These are phyloP conservation scores for Melikaiella ostensackeni DNA, from an alignment of 2,888 invertebrate species.

Conservation along the genomic window DNA sequence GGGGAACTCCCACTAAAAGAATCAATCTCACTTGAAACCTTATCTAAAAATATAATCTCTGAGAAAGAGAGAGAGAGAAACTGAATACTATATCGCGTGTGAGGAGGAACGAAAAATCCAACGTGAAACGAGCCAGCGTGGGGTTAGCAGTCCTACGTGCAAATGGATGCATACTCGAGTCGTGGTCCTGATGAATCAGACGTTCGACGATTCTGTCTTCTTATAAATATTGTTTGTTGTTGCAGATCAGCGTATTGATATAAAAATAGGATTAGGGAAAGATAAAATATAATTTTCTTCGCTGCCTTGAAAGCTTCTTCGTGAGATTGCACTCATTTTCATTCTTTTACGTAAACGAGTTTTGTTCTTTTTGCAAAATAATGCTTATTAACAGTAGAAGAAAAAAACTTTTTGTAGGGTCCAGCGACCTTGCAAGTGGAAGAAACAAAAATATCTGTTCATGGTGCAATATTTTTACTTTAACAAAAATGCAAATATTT, in stretches of 20 bases:
- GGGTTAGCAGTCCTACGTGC: background rate
- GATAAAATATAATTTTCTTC: background rate
- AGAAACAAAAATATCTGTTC: background rate
- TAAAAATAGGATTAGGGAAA: background rate
- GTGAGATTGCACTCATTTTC: background rate
- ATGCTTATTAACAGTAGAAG: background rate
- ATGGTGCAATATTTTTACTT: too few relatives aligned
- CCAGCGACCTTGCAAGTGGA: background rate
- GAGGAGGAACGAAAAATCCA: background rate
- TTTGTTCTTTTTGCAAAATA: background rate
- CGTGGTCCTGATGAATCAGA: slow-evolving; percentile 12
- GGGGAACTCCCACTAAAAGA: slow-evolving; percentile 31
- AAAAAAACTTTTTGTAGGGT: background rate
- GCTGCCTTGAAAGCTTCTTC: background rate
- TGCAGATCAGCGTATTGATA: background rate
- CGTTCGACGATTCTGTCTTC: background rate
- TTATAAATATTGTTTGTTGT: slow-evolving; percentile 5
- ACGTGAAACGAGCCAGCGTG: background rate
- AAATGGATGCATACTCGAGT: background rate
- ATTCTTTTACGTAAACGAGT: background rate
- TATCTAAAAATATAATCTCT: slow-evolving; percentile 27
- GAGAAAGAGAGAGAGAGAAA: background rate
- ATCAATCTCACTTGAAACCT: slow-evolving; percentile 20
- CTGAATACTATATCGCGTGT: background rate
- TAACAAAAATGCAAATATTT: too few relatives aligned